phyloP scores from a whole-genome alignment of 2,888 invertebrate species.

The Sicus ferrugineus region DNA sequence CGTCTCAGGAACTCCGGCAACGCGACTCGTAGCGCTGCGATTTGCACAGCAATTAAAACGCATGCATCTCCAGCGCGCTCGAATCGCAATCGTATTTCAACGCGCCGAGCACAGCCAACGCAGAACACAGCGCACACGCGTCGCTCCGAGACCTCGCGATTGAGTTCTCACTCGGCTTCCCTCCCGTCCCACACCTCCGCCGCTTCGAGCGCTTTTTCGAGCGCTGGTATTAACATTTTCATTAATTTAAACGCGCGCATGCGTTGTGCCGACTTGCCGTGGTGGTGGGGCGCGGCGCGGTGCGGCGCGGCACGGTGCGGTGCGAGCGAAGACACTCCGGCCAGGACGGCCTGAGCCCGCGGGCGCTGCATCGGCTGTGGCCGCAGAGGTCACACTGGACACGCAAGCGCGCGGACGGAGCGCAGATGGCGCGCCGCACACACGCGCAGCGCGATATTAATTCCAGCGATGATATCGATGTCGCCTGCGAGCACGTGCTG shows the following conservation, averaged over 20 bases:
- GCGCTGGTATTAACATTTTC: constrained; percentile 41
- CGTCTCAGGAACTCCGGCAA: too few species aligned
- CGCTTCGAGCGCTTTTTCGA: constrained; percentile 4
- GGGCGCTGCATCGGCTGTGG: constrained; percentile 34
- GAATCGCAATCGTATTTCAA: not conserved
- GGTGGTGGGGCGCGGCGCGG: not conserved
- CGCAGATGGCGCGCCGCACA: not conserved
- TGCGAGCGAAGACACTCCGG: not conserved
- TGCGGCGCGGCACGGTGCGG: not conserved
- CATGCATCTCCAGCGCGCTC: constrained; percentile 3
- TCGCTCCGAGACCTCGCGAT: not conserved
- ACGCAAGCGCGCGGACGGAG: constrained; percentile 5
- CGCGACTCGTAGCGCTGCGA: too few species aligned
- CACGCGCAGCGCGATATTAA: constrained; percentile 39
- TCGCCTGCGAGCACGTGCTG: constrained; percentile 54
- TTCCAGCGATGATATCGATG: constrained; percentile 47
- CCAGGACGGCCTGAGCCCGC: constrained; percentile 23
- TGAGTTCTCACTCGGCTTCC: constrained; percentile 1
- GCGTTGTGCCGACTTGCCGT: constrained; percentile 15
- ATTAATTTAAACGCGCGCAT: constrained; percentile 37
- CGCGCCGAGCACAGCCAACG: not conserved
- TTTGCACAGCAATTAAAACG: constrained; percentile 1
- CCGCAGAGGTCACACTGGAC: constrained; percentile 26
- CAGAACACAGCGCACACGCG: not conserved
- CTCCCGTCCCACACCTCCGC: not conserved